phyloP scores from a whole-genome alignment of 2,888 invertebrate species.

The Pantelozetes paolii region DNA sequence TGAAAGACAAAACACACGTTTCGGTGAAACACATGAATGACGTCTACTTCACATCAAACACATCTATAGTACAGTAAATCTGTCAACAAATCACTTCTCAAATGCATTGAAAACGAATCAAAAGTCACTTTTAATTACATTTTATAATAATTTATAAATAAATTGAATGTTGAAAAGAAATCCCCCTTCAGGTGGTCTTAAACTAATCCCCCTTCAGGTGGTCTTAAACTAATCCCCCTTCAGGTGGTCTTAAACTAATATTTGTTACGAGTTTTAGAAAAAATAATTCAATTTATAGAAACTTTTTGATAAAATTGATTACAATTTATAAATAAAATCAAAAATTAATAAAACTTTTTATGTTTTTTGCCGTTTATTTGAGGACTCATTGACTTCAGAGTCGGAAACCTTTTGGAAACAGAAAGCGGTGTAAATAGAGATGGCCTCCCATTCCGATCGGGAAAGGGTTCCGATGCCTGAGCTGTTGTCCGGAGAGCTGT shows the following conservation, averaged over 20 bases:
- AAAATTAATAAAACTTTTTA: not conserved
- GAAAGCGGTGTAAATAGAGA: conserved; percentile 75
- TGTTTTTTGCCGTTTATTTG: conserved; percentile 1
- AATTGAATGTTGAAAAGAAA: no score
- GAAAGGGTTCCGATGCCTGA: conserved; percentile 68
- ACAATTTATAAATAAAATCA: no score
- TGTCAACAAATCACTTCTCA: no score
- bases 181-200: no score
- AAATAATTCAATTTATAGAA: no score
- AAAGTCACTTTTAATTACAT: not conserved
- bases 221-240: no score
- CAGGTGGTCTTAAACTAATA: no score
- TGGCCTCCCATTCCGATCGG: conserved; percentile 85
- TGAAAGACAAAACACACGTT: not conserved
- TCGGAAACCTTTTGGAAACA: conserved; percentile 66
- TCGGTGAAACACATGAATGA: not conserved
- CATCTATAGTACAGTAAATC: no score
- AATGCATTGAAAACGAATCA: not conserved
- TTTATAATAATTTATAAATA: not conserved
- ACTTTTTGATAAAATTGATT: no score
- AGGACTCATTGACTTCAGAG: not conserved
- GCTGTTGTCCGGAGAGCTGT: conserved; percentile 14
- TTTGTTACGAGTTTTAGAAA: no score
- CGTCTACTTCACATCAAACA: no score
- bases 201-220: no score